Evolutionary conservation across 2,113 vertebrate genomes (phyloP).

Genomic region (Tapirus terrestris): DNA sequence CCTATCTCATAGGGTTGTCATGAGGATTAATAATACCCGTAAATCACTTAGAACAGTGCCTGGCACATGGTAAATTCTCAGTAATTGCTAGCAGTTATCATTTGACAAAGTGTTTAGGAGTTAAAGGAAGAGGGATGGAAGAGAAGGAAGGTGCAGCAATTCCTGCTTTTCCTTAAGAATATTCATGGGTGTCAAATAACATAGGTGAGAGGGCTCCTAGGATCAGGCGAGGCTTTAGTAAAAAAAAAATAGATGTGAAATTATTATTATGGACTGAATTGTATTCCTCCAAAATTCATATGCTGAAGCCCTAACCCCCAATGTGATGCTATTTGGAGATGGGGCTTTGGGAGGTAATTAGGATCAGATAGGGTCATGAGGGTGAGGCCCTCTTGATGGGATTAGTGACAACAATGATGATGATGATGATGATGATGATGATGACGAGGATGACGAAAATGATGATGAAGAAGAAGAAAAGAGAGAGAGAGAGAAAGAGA

Average conservation of each 20-base stretch:
- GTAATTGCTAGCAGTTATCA: not conserved
- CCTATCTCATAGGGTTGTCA: not conserved
- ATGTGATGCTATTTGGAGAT: not conserved
- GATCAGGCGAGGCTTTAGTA: not conserved
- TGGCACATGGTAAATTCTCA: not conserved
- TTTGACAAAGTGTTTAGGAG: not conserved
- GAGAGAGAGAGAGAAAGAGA: not conserved
- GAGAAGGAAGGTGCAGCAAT: not conserved
- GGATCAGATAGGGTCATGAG: not conserved
- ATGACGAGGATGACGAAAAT: too few species aligned
- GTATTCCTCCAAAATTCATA: not conserved
- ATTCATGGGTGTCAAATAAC: not conserved
- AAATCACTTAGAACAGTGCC: not conserved
- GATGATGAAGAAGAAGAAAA: not conserved
- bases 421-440: not conserved
- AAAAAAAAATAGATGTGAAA: not conserved
- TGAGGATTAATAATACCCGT: not conserved
- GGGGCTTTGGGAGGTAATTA: not conserved
- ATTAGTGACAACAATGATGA: not conserved
- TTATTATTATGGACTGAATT: not conserved
- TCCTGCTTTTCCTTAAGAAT: constrained; percentile 9
- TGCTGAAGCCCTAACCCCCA: not conserved
- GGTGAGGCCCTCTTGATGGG: not conserved
- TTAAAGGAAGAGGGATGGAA: not conserved
- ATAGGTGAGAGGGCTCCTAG: not conserved